Evolutionary conservation across 35 echinoderm and acorn worm species (phyloP), one percentile per base, ranked within the genome.

Genomic region (Ophiothrix spiculata): DNA sequence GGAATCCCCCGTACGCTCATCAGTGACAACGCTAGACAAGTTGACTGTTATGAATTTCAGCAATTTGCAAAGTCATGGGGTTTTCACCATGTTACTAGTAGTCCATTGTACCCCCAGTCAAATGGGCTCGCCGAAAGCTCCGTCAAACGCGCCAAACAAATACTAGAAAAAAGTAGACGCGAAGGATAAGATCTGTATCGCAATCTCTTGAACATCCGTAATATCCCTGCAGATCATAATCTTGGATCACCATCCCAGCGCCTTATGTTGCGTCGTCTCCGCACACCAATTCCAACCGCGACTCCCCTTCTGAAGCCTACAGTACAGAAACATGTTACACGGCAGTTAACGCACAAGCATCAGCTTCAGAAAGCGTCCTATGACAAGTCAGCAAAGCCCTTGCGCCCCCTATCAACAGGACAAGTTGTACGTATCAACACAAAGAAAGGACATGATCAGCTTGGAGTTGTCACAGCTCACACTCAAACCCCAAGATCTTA

Each of bases 61-160:
- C 12, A 89, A 10, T 96, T 96, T 89, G 93, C 90, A 25, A 33
- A 80, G 17, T n/a, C 56, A 21, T 95, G 86, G 84, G 76, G 56
- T 38, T 95, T 91, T 74, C 33, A 83, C 0, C 93, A 95, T 38
- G 79, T 74, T 0, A 95, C 89, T 60, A 88, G 85, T n/a, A 92
- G 85, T 36, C 93, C 89, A n/a, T 19, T 39, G 4, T 91, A 79
- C 42, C 79, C 86, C 0, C 85, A 96, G 56, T 63, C 84, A 1
- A 88, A 97, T 79, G 90, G 94, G 13, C 37, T 88, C 15, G 85
- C 77, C 0, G 89, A 95, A 82, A 84, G 36, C 3, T 36, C 56
- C 1, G 77, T 95, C 14, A 77, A 95, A 36, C 77, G 78, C 32
- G 84, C 84, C 60, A 92, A 92, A 74, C 56, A 45, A 3, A 1